Conservation (phyloP, 1,140 invertebrate species). For the Centruroides vittatus region DNA sequence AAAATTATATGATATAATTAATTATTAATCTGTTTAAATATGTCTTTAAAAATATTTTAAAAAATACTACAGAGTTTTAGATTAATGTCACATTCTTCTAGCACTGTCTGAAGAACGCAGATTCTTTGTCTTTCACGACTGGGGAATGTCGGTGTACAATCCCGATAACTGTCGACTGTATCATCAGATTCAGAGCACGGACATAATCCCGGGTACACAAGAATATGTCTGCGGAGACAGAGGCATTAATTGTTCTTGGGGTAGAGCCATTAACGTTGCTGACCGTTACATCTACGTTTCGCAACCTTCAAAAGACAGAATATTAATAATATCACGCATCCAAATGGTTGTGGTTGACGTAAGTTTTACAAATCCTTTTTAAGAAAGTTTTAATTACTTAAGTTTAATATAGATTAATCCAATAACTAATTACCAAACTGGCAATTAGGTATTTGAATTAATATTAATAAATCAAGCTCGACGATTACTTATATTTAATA, state of each 20-base stretch:
- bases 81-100: slow-evolving; percentile 13
- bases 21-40: too few relatives aligned
- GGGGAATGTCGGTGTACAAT: slow-evolving; percentile 59
- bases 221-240: slow-evolving; percentile 56
- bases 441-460: too few relatives aligned
- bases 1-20: too few relatives aligned
- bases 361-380: background rate
- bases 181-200: slow-evolving; percentile 54
- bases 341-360: slow-evolving; percentile 38
- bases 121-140: slow-evolving; percentile 62
- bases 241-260: slow-evolving; percentile 51
- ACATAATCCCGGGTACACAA: slow-evolving; percentile 57
- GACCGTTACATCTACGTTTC: slow-evolving; percentile 60
- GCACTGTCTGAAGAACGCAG: slow-evolving; percentile 44
- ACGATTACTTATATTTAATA: background rate
- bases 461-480: too few relatives aligned
- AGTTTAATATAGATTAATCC: too few relatives aligned
- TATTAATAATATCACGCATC: slow-evolving; percentile 54
- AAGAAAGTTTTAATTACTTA: too few relatives aligned
- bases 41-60: too few relatives aligned
- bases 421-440: too few relatives aligned
- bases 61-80: too few relatives aligned
- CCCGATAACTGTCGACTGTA: slow-evolving; percentile 52
- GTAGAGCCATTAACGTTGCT: slow-evolving; percentile 55
- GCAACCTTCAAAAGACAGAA: slow-evolving; percentile 53